Base-by-base conservation (phyloP, 2,797 vertebrate species). In the Neosilurus hyrtlii region DNA sequence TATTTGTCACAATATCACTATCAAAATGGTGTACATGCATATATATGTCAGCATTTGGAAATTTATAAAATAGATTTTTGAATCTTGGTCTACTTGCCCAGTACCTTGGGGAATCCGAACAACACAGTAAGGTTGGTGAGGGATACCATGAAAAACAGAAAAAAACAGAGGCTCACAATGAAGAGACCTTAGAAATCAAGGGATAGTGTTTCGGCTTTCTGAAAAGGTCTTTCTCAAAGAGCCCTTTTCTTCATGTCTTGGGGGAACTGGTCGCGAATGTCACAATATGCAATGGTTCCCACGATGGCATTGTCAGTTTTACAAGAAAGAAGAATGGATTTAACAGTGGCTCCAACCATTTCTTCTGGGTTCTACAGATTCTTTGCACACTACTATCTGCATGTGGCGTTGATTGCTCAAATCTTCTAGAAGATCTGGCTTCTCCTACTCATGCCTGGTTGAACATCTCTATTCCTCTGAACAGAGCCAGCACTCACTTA, bases 401-500 rank as follows among this genome's bases (percentile, higher is more conserved):
- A 79, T n/a, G 81, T 81, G 83, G 88, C 43, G 56, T 72, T 75
- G 84, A 86, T 82, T 85, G 85, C 87, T 85, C 57, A 84, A 86
- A 84, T 52, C 30, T 72, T 68, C 63, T 78, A 43, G 88, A 88
- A 75, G 71, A 68, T 81, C 91, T 89, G 83, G 16, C 11, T 56
- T 51, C 24, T 63, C 62, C 71, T 0, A 63, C 62, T 30, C 82
- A 57, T 49, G 82, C 65, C 9, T 84, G 82, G 85, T 83, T 86
- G 83, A 86, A 88, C 75, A 68, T 49, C 51, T 83, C 87, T 37
- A 57, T 11, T 37, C 26, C 85, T 22, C 43, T 78, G 0, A 89
- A 85, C 89, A 93, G 91, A 92, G 90, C 89, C 88, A 87, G 30
- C 83, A 86, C 87, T 85, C 90, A 89, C 85, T 89, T 89, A 89